These are phyloP conservation scores for Anarhynchus alexandrinus DNA, from an alignment of 2,113 vertebrate species.

Conservation along the genomic window DNA sequence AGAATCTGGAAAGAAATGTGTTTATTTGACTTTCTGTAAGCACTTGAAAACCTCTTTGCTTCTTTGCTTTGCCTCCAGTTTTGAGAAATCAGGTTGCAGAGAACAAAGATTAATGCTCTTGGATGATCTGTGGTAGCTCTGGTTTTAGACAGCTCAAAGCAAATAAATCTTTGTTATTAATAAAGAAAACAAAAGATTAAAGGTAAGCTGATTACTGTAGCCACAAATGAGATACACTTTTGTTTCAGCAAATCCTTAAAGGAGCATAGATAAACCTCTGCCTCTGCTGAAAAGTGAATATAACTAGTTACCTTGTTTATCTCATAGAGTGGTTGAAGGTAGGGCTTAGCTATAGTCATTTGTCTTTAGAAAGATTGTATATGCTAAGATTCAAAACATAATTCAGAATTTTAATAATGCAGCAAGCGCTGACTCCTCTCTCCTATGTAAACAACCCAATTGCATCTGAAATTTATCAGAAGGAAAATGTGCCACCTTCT, in stretches of 20 bases:
- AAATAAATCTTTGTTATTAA: slow-evolving; percentile 41
- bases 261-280: background rate
- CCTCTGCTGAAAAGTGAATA: background rate
- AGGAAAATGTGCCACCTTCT: background rate
- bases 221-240: slow-evolving; percentile 32
- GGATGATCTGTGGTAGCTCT: slow-evolving; percentile 6
- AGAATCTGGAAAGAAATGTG: background rate
- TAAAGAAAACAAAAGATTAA: slow-evolving; percentile 45
- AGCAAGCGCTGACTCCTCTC: background rate
- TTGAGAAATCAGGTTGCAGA: slow-evolving; percentile 21
- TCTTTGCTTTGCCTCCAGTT: background rate
- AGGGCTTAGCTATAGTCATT: background rate
- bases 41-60: background rate
- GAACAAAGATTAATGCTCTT: slow-evolving; percentile 21
- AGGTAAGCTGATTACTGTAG: slow-evolving; percentile 49
- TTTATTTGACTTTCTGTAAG: background rate
- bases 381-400: background rate
- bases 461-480: slow-evolving; percentile 33
- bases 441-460: background rate
- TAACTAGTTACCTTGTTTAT: background rate
- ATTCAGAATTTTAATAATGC: slow-evolving; percentile 32
- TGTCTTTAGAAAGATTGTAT: slow-evolving; percentile 6
- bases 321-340: background rate
- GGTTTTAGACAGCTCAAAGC: slow-evolving; percentile 13
- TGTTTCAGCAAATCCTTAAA: slow-evolving; percentile 17